These are phyloP conservation scores for Podocnemis expansa DNA, from an alignment of 2,113 vertebrate species.

Conservation along the genomic window DNA sequence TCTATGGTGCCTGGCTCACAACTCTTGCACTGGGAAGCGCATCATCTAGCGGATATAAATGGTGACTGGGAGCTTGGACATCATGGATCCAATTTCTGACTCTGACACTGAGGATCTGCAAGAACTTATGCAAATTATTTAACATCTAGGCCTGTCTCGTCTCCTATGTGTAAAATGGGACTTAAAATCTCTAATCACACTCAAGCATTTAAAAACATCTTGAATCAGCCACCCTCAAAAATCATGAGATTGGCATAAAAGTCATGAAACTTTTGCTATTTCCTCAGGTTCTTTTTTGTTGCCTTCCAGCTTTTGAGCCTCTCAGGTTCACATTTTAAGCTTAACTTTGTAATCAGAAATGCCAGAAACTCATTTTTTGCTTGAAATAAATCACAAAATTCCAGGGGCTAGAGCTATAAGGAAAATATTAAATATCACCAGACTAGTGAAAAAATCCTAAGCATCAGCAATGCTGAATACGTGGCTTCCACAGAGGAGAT, in stretches of 20 bases:
- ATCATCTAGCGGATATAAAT: background rate
- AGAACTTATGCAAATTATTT: background rate
- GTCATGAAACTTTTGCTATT: background rate
- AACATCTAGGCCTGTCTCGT: constrained; percentile 9
- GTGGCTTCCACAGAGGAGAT: background rate
- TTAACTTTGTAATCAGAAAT: background rate
- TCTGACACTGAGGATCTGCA: constrained; percentile 2
- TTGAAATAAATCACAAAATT: background rate
- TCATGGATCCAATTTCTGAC: constrained; percentile 14
- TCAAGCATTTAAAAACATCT: background rate
- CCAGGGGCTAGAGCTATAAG: background rate
- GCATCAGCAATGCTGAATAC: background rate
- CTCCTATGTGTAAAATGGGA: constrained; percentile 21
- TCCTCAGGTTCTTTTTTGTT: background rate
- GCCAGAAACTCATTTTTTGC: background rate
- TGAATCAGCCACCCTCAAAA: background rate
- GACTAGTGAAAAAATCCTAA: background rate
- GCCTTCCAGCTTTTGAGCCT: background rate
- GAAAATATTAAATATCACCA: background rate
- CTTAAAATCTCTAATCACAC: background rate
- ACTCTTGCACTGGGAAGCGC: constrained; percentile 12
- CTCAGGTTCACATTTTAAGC: background rate
- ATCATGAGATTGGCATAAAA: background rate
- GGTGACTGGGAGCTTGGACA: background rate
- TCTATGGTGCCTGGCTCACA: background rate